These are phyloP conservation scores for Drosophila peninsularis DNA, from an alignment of 2,888 invertebrate genomes.

Conservation along the genomic window DNA sequence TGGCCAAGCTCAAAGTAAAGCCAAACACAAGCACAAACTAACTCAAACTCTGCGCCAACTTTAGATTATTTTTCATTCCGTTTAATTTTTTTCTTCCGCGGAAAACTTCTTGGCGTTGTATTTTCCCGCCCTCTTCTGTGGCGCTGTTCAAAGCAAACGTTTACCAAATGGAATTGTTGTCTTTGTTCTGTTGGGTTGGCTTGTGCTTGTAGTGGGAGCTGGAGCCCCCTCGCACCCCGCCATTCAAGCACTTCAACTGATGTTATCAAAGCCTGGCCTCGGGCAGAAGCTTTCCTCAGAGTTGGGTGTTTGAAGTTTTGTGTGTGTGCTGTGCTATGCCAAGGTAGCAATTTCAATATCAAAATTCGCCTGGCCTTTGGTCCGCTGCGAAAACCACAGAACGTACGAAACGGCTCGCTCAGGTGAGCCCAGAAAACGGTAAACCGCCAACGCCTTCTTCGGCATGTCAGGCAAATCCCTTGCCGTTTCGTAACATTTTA, in stretches of 20 bases:
- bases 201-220: constrained; percentile 55
- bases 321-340: constrained; percentile 35
- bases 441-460: constrained; percentile 77
- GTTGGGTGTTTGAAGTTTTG: constrained; percentile 39
- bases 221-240: constrained; percentile 28
- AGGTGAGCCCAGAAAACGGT: constrained; percentile 71
- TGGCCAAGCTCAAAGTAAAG: constrained; percentile 59
- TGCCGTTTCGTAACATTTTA: constrained; percentile 64
- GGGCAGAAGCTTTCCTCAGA: constrained; percentile 71
- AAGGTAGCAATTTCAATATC: constrained; percentile 80
- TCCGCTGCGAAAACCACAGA: constrained; percentile 53
- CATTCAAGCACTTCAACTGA: constrained; percentile 50
- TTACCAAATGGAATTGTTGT: constrained; percentile 79
- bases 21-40: constrained; percentile 38
- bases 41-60: constrained; percentile 50
- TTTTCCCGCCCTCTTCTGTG: constrained; percentile 49
- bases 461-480: constrained; percentile 65
- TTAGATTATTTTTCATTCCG: constrained; percentile 72
- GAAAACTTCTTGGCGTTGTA: constrained; percentile 58
- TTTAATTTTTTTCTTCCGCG: constrained; percentile 50
- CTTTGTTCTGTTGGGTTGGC: constrained; percentile 59
- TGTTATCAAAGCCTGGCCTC: constrained; percentile 68
- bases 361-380: constrained; percentile 77
- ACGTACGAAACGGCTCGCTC: constrained; percentile 44
- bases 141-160: constrained; percentile 52